Evolutionary conservation across 2,113 vertebrate species (phyloP).

Genomic region (Syngnathus floridae): DNA sequence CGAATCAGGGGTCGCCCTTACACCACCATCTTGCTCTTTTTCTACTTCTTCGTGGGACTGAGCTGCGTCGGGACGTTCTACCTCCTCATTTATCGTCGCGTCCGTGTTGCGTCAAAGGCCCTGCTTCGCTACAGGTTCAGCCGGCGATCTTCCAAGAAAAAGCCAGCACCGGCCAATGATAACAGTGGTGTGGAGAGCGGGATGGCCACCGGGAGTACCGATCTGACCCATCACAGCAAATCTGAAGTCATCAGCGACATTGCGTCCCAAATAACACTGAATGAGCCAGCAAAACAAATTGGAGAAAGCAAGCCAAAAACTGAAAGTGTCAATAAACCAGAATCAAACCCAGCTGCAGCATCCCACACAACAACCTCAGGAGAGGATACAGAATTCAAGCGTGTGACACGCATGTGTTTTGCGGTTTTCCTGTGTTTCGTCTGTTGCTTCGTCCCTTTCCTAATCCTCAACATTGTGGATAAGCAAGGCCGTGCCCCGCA

Average conservation of each 20-base stretch:
- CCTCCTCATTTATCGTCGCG: slow-evolving; percentile 77
- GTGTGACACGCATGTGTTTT: slow-evolving; percentile 82
- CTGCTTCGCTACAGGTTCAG: slow-evolving; percentile 72
- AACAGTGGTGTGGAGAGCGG: slow-evolving; percentile 71
- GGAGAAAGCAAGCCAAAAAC: not conserved
- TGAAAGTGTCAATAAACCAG: not conserved
- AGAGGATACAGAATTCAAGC: slow-evolving; percentile 71
- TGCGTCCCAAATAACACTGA: not conserved
- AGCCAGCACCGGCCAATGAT: slow-evolving; percentile 44
- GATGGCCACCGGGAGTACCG: slow-evolving; percentile 46
- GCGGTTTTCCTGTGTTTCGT: slow-evolving; percentile 79
- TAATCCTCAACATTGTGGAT: slow-evolving; percentile 77
- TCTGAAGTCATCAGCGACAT: slow-evolving; percentile 7
- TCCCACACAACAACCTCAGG: slow-evolving; percentile 43
- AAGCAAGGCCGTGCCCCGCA: slow-evolving; percentile 67
- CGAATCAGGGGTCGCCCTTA: slow-evolving; percentile 76
- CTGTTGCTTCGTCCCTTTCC: slow-evolving; percentile 76
- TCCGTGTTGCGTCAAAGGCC: slow-evolving; percentile 63
- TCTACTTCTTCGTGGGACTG: slow-evolving; percentile 80
- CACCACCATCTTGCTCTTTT: slow-evolving; percentile 76
- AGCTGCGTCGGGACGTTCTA: slow-evolving; percentile 78
- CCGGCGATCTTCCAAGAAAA: slow-evolving; percentile 54
- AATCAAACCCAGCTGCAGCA: slow-evolving; percentile 7
- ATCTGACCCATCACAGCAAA: slow-evolving; percentile 56
- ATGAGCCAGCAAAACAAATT: not conserved